A percentile compares a stretch with the other conserved stretches of the same genome.
Evolutionary conservation across 1,140 invertebrate species (phyloP).

Genomic region (Subanguina moxae): DNA sequence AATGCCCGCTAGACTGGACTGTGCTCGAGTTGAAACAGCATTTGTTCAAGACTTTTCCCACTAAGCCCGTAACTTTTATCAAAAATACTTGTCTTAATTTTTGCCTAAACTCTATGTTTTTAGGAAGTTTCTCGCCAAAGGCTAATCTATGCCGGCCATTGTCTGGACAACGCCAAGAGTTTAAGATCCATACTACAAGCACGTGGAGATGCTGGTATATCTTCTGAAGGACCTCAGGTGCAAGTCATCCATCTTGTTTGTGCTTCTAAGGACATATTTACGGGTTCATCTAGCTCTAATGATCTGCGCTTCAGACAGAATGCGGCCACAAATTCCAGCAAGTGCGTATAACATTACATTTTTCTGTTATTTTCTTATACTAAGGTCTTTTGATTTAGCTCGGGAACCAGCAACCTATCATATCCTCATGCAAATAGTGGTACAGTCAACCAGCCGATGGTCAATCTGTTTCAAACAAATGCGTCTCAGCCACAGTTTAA

Average conservation of each 20-base stretch:
- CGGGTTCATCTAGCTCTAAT: conserved; percentile 1
- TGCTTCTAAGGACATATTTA: conserved; percentile 7
- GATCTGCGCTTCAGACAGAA: conserved; percentile 7
- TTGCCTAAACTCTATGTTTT: conserved; percentile 6
- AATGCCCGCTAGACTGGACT: conserved; percentile 30
- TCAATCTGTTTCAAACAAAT: neutral
- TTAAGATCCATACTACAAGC: conserved; percentile 15
- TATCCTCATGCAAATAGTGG: too few species aligned
- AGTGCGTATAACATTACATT: neutral
- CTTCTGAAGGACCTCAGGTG: conserved; percentile 11
- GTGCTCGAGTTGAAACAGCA: conserved; percentile 34
- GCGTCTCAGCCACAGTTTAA: conserved; percentile 13
- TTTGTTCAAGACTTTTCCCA: conserved; percentile 13
- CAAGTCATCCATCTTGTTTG: conserved; percentile 35
- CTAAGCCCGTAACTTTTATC: conserved; percentile 16
- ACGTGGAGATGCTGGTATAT: conserved; percentile 17
- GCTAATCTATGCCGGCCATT: conserved; percentile 33
- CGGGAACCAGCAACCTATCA: conserved; percentile 7
- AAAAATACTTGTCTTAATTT: too few species aligned
- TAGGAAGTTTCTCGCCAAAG: conserved; percentile 28
- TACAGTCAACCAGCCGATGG: neutral
- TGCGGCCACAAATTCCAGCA: neutral
- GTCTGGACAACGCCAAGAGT: conserved; percentile 27
- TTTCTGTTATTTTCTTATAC: neutral
- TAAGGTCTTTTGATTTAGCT: conserved; percentile 29